Evolutionary conservation across 2,797 vertebrate genomes (phyloP), one percentile per base, ranked within the genome.

Genomic region (Apogon hyalosoma): DNA sequence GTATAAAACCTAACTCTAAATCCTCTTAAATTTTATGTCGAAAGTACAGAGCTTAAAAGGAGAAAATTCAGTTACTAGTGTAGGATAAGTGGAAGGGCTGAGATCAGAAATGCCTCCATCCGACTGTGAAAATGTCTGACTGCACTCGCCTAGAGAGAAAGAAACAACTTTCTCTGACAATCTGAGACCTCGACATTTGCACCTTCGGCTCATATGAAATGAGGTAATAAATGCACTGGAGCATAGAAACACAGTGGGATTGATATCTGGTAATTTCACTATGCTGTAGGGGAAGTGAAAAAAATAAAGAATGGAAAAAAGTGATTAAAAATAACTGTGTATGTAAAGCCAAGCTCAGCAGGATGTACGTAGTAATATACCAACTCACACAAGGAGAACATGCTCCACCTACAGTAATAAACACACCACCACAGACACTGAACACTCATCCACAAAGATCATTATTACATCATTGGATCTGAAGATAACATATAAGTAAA

Each of bases 91-190:
- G 76, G 48, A 61, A 66, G 38, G 64, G 69, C 53, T 77, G 46
- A 12, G 60, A 65, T 79, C 47, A 45, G 59, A 28, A 73, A 49
- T 19, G 69, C 46, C 69, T 80, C 78, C 66, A 77, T 53, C 75
- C 75, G 33, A 31, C 71, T 77, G 80, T 71, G 72, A 79, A 82
- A 79, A 78, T 58, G 67, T 80, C 62, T 67, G 45, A 40, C 58
- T 58, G 56, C 38, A 33, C 50, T 56, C 12, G 66, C 24, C 58
- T 61, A 47, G 33, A 52, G 54, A 79, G 61, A 80, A 5, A 24
- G 57, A 63, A 69, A 53, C 63, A 68, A 68, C 65, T 72, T 63
- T 19, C 42, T 50, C 31, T 16, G 10, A 63, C 42, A 42, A 36
- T 33, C 41, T 45, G 28, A 65, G 28, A 45, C 16, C 36, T 0